Conservation (phyloP, 2,888 invertebrate species). For the Euplexia lucipara region DNA sequence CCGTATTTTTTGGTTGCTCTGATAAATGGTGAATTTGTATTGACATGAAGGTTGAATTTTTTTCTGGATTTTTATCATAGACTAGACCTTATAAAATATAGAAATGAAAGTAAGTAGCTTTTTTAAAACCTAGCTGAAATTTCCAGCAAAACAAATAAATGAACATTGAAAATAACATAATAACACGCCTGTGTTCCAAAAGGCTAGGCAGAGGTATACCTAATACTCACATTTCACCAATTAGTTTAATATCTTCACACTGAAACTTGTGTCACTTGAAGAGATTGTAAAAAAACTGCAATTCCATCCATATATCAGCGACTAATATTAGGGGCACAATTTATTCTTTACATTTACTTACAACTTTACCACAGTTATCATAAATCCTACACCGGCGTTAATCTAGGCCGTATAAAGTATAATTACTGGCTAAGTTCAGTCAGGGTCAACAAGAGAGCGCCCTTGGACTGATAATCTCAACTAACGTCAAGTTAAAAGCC, state of each 20-base stretch:
- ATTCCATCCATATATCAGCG: too few species aligned
- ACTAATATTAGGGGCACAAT: not conserved
- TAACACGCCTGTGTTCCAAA: too few species aligned
- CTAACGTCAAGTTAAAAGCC: conserved; percentile 80
- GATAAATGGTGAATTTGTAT: conserved; percentile 4
- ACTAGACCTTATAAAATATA: not conserved
- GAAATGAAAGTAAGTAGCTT: not conserved
- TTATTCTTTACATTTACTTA: not conserved
- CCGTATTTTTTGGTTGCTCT: conserved; percentile 16
- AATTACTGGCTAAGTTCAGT: conserved; percentile 54
- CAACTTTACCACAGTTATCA: conserved; percentile 3
- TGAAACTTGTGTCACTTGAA: not conserved
- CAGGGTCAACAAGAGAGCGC: conserved; percentile 67
- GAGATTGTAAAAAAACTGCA: not conserved
- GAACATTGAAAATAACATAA: too few species aligned
- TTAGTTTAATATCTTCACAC: too few species aligned
- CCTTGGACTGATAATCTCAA: conserved; percentile 79
- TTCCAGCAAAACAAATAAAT: not conserved
- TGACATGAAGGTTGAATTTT: not conserved
- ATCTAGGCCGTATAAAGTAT: conserved; percentile 36
- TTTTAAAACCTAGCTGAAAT: too few species aligned
- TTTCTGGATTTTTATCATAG: not conserved
- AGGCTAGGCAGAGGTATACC: too few species aligned
- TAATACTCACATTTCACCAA: too few species aligned
- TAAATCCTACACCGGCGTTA: conserved; percentile 43